Evolutionary conservation across 2,113 vertebrate species (phyloP), one percentile per base, ranked within the genome.

Genomic region (Apus apus): DNA sequence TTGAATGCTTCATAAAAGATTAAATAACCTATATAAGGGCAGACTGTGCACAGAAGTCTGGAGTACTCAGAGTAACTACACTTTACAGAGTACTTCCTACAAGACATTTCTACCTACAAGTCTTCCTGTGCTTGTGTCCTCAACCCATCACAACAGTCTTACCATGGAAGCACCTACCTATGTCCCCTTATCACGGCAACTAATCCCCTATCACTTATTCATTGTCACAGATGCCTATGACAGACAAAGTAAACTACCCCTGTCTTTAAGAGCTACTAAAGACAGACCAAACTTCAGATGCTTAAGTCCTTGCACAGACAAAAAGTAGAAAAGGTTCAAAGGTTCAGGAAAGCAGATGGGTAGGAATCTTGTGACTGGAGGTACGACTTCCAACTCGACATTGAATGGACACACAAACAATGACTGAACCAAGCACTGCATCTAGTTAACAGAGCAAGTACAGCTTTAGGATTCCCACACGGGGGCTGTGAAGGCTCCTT

Each of bases 1-100:
- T 1, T 54, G 87, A 94, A 29, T 72, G 74, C 20, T 71, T 82
- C 54, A 95, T 91, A 29, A 91, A 87, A 93, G 50, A 89, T 95
- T 93, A 26, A 97, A 82, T 62, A 64, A 64, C 38, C 29, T 67
- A 57, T 54, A 36, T 45, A 60, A 85, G 53, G 58, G 53, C 77
- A 94, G 77, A 11, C 53, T 38, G 18, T 22, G 32, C 38, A 38
- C 27, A 71, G 76, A 57, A 57, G 8, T 20, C 58, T 40, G 23
- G 29, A 78, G 13, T 32, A 45, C 36, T 87, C 32, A 80, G 88
- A 85, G 19, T 58, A 87, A 67, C 12, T 9, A 5, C 7, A 46
- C n/a, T 70, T 34, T 6, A 50, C 8, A 26, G 61, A 81, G 15
- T n/a, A 67, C 53, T 61, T 57, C 48, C 77, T 32, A 23, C 0